Base-by-base conservation (phyloP, 2,888 invertebrate genomes). In the Cenopis cana region DNA sequence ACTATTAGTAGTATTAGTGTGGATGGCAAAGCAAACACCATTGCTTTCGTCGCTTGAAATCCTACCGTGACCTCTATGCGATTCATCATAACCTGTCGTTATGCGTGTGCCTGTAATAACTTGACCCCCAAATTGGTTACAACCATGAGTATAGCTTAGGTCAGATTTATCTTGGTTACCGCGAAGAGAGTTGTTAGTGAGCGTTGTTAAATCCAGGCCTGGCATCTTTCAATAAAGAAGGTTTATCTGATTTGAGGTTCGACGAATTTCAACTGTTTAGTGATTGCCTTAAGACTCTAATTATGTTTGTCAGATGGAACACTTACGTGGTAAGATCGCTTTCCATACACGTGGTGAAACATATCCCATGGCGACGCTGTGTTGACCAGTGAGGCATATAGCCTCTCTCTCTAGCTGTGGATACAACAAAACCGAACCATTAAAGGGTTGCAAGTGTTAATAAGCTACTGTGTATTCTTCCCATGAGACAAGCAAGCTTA, bases 21-120 rank as follows among this genome's bases (percentile, higher is more conserved):
- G 50, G 52, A 60, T 29, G 36, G 68, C 41, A 41, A 41, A 17
- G 12, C 11, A 68, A 68, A 60, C 68, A 68, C 66, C 52, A 17
- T n/a, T n/a, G 33, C 20, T 46, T 49, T 14, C 62, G 18, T 50
- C 24, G 29, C 55, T 65, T 29, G 18, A 57, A 56, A 56, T 50
- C 49, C 61, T 49, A 33, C 49, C 59, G 46, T 59, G 18, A 50
- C 33, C 18, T 46, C 2, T 14, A 36, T n/a, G n/a, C n/a, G 6
- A 46, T 46, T 46, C n/a, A 46, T n/a, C n/a, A 46, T n/a, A 46
- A 46, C n/a, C n/a, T 14, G 8, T 14, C 12, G 5, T 6, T 6
- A n/a, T 6, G n/a, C n/a, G 6, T n/a, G n/a, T 46, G 14, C 46
- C 5, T 46, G 6, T 12, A n/a, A n/a, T 6, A 46, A n/a, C 46